Percentiles rank a stretch among this genome's conserved stretches.
Evolutionary conservation across 2,113 vertebrate species (phyloP).

Genomic region (Amia ocellicauda): DNA sequence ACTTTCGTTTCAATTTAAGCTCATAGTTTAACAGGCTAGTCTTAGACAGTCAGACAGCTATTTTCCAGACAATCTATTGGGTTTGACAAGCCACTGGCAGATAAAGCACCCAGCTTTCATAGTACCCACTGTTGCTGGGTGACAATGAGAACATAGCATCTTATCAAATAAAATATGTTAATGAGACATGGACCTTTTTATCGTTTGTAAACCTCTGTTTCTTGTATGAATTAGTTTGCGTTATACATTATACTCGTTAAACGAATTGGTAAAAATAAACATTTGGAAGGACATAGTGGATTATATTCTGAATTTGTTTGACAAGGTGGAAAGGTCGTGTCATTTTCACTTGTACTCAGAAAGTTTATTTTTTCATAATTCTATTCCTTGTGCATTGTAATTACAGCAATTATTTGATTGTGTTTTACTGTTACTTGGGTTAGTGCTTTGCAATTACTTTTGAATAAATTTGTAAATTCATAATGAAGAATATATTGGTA

Average conservation of each 20-base stretch:
- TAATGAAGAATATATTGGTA: no score
- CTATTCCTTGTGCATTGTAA: constrained; percentile 24
- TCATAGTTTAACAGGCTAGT: neutral
- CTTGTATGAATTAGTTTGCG: neutral
- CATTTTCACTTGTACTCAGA: constrained; percentile 19
- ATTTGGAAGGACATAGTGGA: neutral
- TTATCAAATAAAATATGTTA: constrained; percentile 14
- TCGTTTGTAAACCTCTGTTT: constrained; percentile 9
- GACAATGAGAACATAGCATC: constrained; percentile 1
- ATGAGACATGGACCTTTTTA: constrained; percentile 16
- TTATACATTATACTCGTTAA: neutral
- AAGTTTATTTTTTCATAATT: constrained; percentile 3
- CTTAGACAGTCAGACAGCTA: constrained; percentile 9
- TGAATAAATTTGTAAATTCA: no score
- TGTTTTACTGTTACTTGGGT: no score
- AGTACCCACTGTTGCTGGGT: constrained; percentile 6
- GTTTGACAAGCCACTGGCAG: constrained; percentile 12
- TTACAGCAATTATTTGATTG: constrained; percentile 19
- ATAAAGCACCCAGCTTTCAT: constrained; percentile 11
- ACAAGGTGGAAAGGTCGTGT: constrained; percentile 29
- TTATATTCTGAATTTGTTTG: constrained; percentile 24
- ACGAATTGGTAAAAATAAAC: neutral
- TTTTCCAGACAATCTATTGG: constrained; percentile 6
- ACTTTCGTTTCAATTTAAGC: constrained; percentile 14
- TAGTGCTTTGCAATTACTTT: no score